Conservation (phyloP, 1,140 invertebrate species). For the Drosophila mojavensis region DNA sequence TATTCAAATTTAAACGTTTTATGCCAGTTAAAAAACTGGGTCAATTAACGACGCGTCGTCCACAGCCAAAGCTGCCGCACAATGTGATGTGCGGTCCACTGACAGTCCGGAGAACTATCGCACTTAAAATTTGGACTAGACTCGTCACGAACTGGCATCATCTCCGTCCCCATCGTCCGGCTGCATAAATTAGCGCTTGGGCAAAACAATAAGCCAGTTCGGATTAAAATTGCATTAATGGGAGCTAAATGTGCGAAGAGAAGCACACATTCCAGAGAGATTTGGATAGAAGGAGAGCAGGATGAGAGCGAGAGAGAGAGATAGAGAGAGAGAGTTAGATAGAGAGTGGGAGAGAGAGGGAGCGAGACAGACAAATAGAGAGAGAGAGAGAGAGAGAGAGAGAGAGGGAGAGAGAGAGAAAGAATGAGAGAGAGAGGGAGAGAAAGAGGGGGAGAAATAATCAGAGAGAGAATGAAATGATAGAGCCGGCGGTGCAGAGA, state of each 20-base stretch:
- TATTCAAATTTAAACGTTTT: slow-evolving; percentile 74
- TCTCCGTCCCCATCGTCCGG: background rate
- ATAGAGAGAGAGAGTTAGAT: too few species aligned
- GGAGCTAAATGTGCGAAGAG: background rate
- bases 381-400: too few species aligned
- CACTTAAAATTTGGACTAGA: slow-evolving; percentile 1
- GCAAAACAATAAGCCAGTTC: slow-evolving; percentile 9
- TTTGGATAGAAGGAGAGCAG: background rate
- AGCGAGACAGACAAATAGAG: background rate
- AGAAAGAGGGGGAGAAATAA: too few species aligned
- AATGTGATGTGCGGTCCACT: slow-evolving; percentile 36
- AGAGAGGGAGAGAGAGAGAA: too few species aligned
- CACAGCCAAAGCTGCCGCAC: slow-evolving; percentile 59
- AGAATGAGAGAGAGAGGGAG: too few species aligned
- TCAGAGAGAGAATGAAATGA: too few species aligned
- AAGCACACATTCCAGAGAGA: too few species aligned
- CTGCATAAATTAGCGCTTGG: slow-evolving; percentile 53
- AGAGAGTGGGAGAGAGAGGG: too few species aligned
- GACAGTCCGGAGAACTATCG: background rate
- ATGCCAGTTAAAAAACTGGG: slow-evolving; percentile 65
- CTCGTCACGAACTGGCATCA: slow-evolving; percentile 10
- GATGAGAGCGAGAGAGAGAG: too few species aligned
- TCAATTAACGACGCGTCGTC: slow-evolving; percentile 68
- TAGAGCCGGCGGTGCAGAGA: too few species aligned
- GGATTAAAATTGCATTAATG: slow-evolving; percentile 15